Evolutionary conservation across 2,888 invertebrate species (phyloP).

Genomic region (Alviniconcha strummeri): DNA sequence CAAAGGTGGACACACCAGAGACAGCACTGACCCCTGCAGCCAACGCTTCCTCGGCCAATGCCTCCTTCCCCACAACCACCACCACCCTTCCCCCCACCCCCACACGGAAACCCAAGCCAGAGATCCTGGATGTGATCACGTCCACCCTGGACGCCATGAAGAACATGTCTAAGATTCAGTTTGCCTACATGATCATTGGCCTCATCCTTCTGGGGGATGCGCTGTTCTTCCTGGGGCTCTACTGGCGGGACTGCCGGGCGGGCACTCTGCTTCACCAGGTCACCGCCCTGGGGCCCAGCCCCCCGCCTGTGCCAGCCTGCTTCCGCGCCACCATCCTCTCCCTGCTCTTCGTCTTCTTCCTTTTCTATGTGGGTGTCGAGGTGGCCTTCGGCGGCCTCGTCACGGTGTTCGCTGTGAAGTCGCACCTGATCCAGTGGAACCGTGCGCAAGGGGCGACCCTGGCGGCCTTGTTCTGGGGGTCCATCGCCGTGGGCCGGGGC

Average conservation of each 20-base stretch:
- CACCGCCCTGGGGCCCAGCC: conserved; percentile 35
- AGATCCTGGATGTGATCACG: conserved; percentile 47
- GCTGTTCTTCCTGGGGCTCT: conserved; percentile 69
- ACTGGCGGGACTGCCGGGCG: conserved; percentile 58
- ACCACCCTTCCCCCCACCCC: neutral
- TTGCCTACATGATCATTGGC: conserved; percentile 73
- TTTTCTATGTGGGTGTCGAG: conserved; percentile 74
- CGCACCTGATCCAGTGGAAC: conserved; percentile 60
- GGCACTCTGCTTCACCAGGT: conserved; percentile 26
- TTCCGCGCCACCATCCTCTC: conserved; percentile 64
- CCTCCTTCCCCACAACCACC: neutral
- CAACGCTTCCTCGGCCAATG: neutral
- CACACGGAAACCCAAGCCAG: conserved; percentile 46
- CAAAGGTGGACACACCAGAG: neutral
- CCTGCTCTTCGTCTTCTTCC: conserved; percentile 72
- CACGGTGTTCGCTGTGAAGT: conserved; percentile 70
- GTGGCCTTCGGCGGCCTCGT: conserved; percentile 75
- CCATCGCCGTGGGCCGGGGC: conserved; percentile 73
- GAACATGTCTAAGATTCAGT: conserved; percentile 68
- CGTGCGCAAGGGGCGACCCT: conserved; percentile 70
- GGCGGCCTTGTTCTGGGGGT: conserved; percentile 74
- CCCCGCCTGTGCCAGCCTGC: conserved; percentile 34
- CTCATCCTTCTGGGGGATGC: conserved; percentile 68
- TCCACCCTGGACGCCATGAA: conserved; percentile 47
- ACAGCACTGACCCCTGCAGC: neutral